Conservation (phyloP, 2,113 vertebrate genomes). For the Rhineura floridana region DNA sequence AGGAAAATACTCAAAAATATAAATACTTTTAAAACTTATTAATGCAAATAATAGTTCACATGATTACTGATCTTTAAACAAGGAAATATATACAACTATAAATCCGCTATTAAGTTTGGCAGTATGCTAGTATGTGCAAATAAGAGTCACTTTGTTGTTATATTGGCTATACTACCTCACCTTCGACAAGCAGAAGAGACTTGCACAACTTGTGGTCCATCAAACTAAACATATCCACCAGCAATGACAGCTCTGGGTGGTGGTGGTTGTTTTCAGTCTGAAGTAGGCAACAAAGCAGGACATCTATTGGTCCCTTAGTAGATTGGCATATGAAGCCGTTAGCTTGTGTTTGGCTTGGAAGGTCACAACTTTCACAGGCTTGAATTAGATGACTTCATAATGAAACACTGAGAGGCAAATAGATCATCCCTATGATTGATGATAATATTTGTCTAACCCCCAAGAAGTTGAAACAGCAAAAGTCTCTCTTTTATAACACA, state of each 20-base stretch:
- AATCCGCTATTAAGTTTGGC: background rate
- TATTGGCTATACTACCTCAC: background rate
- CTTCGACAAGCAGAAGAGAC: background rate
- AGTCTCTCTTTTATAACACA: background rate
- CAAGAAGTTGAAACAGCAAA: background rate
- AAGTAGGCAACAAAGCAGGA: background rate
- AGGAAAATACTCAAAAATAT: conserved; percentile 40
- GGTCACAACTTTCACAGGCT: background rate
- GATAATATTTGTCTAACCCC: background rate
- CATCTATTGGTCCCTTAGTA: background rate
- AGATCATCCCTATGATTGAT: background rate
- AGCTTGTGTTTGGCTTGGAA: background rate
- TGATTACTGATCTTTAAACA: conserved; percentile 21
- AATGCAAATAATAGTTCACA: conserved; percentile 17
- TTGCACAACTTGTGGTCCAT: background rate
- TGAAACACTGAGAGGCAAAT: background rate
- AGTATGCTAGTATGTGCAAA: background rate
- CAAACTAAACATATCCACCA: background rate
- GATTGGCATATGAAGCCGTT: background rate
- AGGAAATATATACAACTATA: conserved; percentile 25
- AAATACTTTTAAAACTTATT: conserved; percentile 54
- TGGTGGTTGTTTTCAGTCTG: background rate
- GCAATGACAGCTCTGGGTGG: background rate
- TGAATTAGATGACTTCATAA: background rate
- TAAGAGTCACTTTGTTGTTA: conserved; percentile 21